Percentiles rank a stretch among this genome's conserved stretches.
Conservation (phyloP, 2,113 vertebrate genomes). For the Labeo rohita region DNA sequence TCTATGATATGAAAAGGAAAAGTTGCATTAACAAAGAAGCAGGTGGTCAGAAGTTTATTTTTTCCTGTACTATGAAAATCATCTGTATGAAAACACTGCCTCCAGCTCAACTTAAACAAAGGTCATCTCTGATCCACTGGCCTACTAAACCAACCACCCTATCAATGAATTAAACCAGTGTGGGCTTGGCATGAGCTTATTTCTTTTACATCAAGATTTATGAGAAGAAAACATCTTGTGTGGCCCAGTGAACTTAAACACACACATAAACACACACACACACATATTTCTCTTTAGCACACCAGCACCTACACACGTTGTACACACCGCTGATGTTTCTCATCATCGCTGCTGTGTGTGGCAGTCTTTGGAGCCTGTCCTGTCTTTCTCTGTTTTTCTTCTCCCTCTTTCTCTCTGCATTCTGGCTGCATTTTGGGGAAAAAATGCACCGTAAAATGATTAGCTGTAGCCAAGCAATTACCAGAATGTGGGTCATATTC, state of each 20-base stretch:
- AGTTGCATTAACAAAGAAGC: constrained; percentile 69
- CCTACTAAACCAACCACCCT: constrained; percentile 24
- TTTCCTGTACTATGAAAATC: constrained; percentile 50
- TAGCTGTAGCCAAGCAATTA: constrained; percentile 43
- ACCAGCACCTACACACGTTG: constrained; percentile 21
- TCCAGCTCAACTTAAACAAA: constrained; percentile 62
- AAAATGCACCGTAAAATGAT: constrained; percentile 46
- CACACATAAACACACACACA: constrained; percentile 33
- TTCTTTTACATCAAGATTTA: constrained; percentile 77
- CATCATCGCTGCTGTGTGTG: constrained; percentile 44
- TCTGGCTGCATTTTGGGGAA: constrained; percentile 42
- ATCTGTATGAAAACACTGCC: constrained; percentile 37
- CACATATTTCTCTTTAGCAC: constrained; percentile 25
- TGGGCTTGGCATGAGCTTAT: constrained; percentile 63
- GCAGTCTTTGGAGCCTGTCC: constrained; percentile 38
- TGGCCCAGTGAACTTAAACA: constrained; percentile 69
- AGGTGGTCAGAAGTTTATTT: constrained; percentile 73
- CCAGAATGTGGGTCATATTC: constrained; percentile 49
- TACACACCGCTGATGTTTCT: constrained; percentile 51
- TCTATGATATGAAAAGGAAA: constrained; percentile 24
- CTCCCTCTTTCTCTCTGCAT: background rate
- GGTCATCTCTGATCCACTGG: constrained; percentile 50
- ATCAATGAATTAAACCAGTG: constrained; percentile 69
- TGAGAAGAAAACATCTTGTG: constrained; percentile 78
- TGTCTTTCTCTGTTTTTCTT: constrained; percentile 40